Evolutionary conservation across 2,888 invertebrate genomes (phyloP).

Genomic region (Scelioninae gen. 1): DNA sequence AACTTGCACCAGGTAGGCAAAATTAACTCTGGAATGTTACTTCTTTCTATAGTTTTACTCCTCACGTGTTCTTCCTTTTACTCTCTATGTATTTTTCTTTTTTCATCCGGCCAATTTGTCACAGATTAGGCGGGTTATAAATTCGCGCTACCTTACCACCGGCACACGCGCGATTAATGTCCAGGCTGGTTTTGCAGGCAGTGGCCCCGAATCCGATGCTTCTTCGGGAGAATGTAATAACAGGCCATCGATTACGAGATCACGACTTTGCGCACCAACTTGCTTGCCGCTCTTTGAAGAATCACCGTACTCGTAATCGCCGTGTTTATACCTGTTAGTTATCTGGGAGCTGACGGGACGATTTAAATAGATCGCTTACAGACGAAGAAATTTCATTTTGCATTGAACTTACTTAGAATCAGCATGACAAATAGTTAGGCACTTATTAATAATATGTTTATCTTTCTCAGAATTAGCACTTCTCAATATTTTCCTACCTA

Average conservation of each 20-base stretch:
- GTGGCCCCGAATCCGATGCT: constrained; percentile 69
- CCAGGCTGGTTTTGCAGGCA: constrained; percentile 65
- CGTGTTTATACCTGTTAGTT: constrained; percentile 75
- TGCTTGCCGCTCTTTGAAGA: constrained; percentile 69
- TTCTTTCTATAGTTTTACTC: constrained; percentile 67
- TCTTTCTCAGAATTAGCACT: constrained; percentile 33
- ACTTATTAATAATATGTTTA: constrained; percentile 50
- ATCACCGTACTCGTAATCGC: constrained; percentile 71
- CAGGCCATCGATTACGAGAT: constrained; percentile 75
- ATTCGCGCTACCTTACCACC: constrained; percentile 76
- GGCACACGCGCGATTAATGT: constrained; percentile 71
- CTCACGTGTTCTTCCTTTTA: constrained; percentile 58
- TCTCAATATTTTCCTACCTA: constrained; percentile 49
- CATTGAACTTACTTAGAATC: constrained; percentile 66
- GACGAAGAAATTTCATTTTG: constrained; percentile 73
- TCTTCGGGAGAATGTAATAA: constrained; percentile 73
- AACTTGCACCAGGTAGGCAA: constrained; percentile 3
- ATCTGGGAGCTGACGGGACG: constrained; percentile 70
- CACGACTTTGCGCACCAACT: constrained; percentile 70
- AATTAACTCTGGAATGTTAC: constrained; percentile 52
- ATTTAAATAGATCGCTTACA: constrained; percentile 73
- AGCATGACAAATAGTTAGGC: constrained; percentile 57
- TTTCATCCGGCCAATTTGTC: constrained; percentile 79
- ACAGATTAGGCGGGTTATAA: constrained; percentile 81
- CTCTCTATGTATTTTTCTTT: constrained; percentile 69